Base-by-base conservation (phyloP, 2,797 vertebrate species). In the Fistularia tabacaria region DNA sequence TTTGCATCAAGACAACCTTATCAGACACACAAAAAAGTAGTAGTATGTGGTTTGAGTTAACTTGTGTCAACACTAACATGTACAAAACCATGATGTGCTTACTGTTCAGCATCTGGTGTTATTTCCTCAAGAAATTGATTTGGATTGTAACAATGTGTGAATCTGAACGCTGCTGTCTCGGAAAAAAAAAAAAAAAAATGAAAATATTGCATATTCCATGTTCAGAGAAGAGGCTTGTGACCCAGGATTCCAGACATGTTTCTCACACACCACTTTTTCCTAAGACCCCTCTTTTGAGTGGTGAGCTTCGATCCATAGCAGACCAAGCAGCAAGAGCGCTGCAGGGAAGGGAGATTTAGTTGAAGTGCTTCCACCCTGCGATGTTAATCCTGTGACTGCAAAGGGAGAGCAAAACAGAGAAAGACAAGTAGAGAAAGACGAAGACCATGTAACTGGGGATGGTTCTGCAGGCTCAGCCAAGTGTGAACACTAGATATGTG, bases 351-450 rank as follows among this genome's bases (percentile, higher is more conserved):
- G 67, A 51, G 82, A 61, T 77, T 86, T 82, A 80, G 67, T 73
- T 83, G 59, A 81, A 85, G 78, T 74, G 72, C 68, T 81, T 86
- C 70, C 69, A 77, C 71, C 73, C 66, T 74, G 75, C 71, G 61
- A 74, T 71, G 47, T 49, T 49, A 50, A 50, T 51, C 14, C 38
- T 51, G 38, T 41, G 50, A 9, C 50, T 51, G 50, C 14, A 41
- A 8, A 42, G 40, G 46, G 37, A 40, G 49, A 49, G 57, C 49
- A 44, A 38, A 39, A 53, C 9, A 38, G 42, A 40, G 13, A 49
- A 36, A 66, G 13, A 41, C 39, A 38, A 38, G 40, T 38, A 51
- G 11, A 43, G 51, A 43, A 39, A 46, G 49, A 59, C 44, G 59
- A 43, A 54, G 66, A 64, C 62, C 59, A 38, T 75, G 72, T 67